A percentile compares a stretch with the other conserved stretches of the same genome.
These are phyloP conservation scores for Spodoptera frugiperda DNA, from an alignment of 1,140 invertebrate species.

Conservation along the genomic window DNA sequence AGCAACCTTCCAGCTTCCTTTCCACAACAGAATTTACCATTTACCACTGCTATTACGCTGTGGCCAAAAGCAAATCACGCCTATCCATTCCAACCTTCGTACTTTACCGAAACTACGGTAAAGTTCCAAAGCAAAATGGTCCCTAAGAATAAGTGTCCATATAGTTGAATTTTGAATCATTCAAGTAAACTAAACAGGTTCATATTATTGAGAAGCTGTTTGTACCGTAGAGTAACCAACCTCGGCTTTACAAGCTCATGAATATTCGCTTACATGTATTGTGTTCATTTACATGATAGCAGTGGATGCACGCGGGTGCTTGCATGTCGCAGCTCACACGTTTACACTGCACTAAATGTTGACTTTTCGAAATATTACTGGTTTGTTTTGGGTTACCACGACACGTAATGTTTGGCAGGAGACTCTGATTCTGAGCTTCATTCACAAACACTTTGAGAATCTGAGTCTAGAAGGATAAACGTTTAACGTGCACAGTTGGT, in stretches of 20 bases:
- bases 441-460: not conserved
- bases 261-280: constrained; percentile 60
- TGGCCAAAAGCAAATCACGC: too few relatives aligned
- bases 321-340: constrained; percentile 36
- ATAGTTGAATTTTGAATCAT: too few relatives aligned
- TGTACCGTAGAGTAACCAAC: constrained; percentile 28
- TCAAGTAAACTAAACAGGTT: constrained; percentile 32
- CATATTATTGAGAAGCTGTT: constrained; percentile 34
- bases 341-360: constrained; percentile 45
- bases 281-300: constrained; percentile 61
- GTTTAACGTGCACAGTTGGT: too few relatives aligned
- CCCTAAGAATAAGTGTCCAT: not conserved
- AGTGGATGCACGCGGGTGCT: constrained; percentile 48
- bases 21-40: too few relatives aligned
- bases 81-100: too few relatives aligned
- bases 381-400: constrained; percentile 23
- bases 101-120: too few relatives aligned
- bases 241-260: constrained; percentile 55
- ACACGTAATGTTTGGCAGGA: constrained; percentile 7
- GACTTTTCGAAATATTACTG: constrained; percentile 41
- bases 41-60: too few relatives aligned
- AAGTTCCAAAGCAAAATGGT: not conserved
- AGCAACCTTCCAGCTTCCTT: too few relatives aligned
- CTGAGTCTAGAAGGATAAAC: too few relatives aligned
- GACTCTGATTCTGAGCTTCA: constrained; percentile 5